Percentiles rank a stretch among this genome's conserved stretches.
Evolutionary conservation across 2,888 invertebrate genomes (phyloP).

Genomic region (Drosophila phalerata): DNA sequence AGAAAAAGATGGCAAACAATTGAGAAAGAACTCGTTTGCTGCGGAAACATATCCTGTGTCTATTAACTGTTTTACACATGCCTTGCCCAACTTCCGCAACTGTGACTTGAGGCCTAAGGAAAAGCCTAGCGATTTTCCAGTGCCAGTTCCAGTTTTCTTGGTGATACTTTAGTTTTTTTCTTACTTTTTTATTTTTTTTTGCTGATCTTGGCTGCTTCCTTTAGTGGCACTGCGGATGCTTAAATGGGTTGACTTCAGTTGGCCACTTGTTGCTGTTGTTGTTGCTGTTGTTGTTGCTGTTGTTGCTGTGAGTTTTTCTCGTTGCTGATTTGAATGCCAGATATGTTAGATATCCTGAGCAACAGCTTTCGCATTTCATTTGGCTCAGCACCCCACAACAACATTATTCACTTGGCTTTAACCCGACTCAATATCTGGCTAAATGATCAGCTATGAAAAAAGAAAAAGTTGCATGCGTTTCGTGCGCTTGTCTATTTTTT

Average conservation of each 20-base stretch:
- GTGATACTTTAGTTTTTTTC: conserved; percentile 42
- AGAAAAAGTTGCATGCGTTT: conserved; percentile 78
- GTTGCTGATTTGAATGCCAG: conserved; percentile 78
- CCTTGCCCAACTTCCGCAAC: conserved; percentile 83
- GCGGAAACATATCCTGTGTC: conserved; percentile 80
- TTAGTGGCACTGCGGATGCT: conserved; percentile 70
- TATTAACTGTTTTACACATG: conserved; percentile 84
- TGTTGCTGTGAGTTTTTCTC: conserved; percentile 56
- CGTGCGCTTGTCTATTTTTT: conserved; percentile 62
- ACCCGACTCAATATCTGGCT: conserved; percentile 66
- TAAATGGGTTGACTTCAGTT: conserved; percentile 72
- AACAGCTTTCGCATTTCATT: conserved; percentile 81
- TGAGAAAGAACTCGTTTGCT: conserved; percentile 54
- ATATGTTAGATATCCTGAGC: conserved; percentile 57
- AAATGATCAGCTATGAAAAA: conserved; percentile 67
- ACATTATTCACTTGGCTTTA: conserved; percentile 48
- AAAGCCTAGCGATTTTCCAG: conserved; percentile 57
- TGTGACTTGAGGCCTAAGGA: conserved; percentile 12
- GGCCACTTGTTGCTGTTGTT: conserved; percentile 17
- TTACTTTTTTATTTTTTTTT: conserved; percentile 10
- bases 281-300: not conserved
- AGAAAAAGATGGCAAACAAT: conserved; percentile 2
- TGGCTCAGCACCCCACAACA: conserved; percentile 45
- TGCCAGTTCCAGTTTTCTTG: conserved; percentile 67
- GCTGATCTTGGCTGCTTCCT: conserved; percentile 43